These are phyloP conservation scores for Ailurus styani DNA, from an alignment of 2,113 vertebrate species.

Conservation along the genomic window DNA sequence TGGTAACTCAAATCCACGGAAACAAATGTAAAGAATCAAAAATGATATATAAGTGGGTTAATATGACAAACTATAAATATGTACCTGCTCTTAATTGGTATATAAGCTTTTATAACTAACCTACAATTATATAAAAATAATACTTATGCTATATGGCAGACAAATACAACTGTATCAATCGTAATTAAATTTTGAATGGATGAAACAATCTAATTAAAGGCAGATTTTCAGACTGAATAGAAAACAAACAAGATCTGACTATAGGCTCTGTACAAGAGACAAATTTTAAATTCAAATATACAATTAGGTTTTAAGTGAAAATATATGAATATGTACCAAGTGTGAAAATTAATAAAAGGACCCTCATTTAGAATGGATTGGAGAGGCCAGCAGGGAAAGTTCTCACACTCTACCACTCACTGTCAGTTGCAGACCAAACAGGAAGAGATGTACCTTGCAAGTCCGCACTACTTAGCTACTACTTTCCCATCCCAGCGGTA, in stretches of 20 bases:
- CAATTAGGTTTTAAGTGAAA: background rate
- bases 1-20: background rate
- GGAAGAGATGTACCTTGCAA: background rate
- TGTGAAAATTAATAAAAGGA: background rate
- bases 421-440: background rate
- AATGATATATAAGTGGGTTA: background rate
- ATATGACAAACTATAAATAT: background rate
- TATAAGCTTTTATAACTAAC: background rate
- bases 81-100: background rate
- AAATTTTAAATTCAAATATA: background rate
- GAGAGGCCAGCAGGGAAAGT: background rate
- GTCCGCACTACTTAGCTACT: background rate
- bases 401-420: background rate
- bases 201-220: background rate
- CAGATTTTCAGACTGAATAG: background rate
- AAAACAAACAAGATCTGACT: background rate
- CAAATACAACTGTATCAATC: background rate
- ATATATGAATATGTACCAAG: background rate
- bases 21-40: background rate
- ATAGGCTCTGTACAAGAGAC: background rate
- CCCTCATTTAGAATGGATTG: background rate
- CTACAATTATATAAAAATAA: background rate
- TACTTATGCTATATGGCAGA: background rate
- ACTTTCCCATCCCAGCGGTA: background rate
- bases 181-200: background rate